These are phyloP conservation scores for Drosophila testacea DNA, from an alignment of 2,888 invertebrate genomes.

Conservation along the genomic window DNA sequence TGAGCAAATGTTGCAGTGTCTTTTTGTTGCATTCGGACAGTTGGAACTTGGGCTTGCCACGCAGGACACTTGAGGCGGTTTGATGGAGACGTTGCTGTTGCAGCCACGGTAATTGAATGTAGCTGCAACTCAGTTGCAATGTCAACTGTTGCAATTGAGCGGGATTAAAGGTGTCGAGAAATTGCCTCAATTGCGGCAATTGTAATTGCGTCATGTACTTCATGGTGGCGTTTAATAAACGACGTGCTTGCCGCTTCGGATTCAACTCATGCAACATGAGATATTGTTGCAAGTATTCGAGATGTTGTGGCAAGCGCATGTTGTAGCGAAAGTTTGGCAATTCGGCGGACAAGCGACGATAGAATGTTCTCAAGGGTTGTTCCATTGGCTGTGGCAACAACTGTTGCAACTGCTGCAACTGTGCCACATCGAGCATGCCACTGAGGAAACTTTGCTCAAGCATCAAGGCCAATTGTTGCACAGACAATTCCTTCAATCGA, in stretches of 20 bases:
- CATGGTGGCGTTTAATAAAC: constrained; percentile 10
- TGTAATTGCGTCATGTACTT: constrained; percentile 10
- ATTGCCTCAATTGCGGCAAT: neutral
- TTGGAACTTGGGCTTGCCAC: neutral
- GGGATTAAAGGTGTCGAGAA: constrained; percentile 14
- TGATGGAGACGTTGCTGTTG: constrained; percentile 15
- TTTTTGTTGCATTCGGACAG: neutral
- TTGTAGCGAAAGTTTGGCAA: constrained; percentile 15
- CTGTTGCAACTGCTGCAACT: constrained; percentile 22
- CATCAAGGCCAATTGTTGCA: neutral
- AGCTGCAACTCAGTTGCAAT: constrained; percentile 8
- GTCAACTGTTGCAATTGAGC: constrained; percentile 15
- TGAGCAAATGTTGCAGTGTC: neutral
- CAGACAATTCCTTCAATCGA: neutral
- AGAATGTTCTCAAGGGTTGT: constrained; percentile 1
- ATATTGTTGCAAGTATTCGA: constrained; percentile 6
- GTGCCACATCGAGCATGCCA: constrained; percentile 15
- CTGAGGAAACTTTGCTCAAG: constrained; percentile 9
- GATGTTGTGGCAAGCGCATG: neutral
- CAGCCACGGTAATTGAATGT: neutral
- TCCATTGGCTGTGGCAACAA: constrained; percentile 6
- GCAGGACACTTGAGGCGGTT: neutral
- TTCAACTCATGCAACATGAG: constrained; percentile 5
- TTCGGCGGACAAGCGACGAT: constrained; percentile 11
- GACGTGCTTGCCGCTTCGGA: constrained; percentile 12